Evolutionary conservation across 2,888 invertebrate species (phyloP).

Genomic region (Epinotia ramella): DNA sequence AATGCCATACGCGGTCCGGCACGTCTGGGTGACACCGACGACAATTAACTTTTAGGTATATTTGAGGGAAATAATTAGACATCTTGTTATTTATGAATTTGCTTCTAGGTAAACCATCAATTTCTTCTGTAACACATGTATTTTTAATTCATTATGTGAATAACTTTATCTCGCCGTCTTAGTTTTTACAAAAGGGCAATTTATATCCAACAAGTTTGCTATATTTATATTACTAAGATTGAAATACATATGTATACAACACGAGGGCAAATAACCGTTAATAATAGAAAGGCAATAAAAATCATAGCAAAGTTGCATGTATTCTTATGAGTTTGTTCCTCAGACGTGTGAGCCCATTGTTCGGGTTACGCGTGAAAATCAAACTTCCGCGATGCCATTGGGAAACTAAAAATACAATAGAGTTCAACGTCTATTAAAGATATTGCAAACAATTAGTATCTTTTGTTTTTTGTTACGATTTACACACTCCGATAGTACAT

Average conservation of each 20-base stretch:
- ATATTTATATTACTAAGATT: neutral
- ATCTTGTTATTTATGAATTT: neutral
- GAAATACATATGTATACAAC: neutral
- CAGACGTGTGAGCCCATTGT: conserved; percentile 65
- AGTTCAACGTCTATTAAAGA: conserved; percentile 45
- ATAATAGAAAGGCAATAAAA: conserved; percentile 66
- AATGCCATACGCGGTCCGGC: conserved; percentile 64
- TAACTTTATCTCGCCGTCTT: neutral
- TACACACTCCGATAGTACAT: conserved; percentile 36
- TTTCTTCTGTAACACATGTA: too few relatives aligned
- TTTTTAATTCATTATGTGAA: neutral
- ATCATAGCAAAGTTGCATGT: conserved; percentile 60
- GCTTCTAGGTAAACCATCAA: too few relatives aligned
- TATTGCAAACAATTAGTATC: conserved; percentile 45
- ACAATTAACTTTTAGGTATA: conserved; percentile 57
- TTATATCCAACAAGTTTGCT: neutral
- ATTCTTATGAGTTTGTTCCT: conserved; percentile 56
- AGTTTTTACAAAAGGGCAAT: neutral
- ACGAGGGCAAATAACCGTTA: conserved; percentile 32
- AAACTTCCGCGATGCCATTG: conserved; percentile 66
- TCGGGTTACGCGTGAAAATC: conserved; percentile 68
- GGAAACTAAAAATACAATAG: conserved; percentile 51
- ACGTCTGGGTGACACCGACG: conserved; percentile 62
- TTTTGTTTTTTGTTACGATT: conserved; percentile 44
- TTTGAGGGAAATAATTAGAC: neutral